Base-by-base conservation (phyloP, 2,113 vertebrate species). In the Gobius niger region DNA sequence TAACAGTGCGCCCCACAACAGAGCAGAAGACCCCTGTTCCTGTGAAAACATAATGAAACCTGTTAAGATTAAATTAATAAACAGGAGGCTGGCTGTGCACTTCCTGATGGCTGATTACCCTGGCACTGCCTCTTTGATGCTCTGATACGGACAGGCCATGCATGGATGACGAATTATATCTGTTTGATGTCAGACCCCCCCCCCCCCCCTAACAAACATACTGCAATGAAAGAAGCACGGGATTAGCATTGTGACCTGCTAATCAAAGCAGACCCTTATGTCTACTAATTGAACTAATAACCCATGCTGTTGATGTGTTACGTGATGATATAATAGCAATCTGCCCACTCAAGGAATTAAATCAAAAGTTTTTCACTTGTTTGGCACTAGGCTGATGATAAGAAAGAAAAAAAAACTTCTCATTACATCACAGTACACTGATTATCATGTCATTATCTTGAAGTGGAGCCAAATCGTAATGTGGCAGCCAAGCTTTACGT, bases 31-130 rank as follows among this genome's bases (percentile, higher is more conserved):
- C 13, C 41, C 16, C 9, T 15, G 19, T 52, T 74, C 40, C 46
- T 24, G 47, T 40, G 44, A 67, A 57, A 24, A 52, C 46, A 54
- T 77, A 56, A 19, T 46, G 44, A 44, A 76, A 75, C 40, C 34
- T 50, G 46, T 9, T 59, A 47, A 0, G 63, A 63, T n/a, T 50
- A 56, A 62, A 69, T 54, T 53, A 65, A 67, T 56, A 50, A 62
- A 63, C 15, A 72, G 14, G 68, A 24, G 11, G 24, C 56, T 14
- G 24, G 7, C 42, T 16, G 8, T 63, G 47, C 44, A 61, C 79
- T 72, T 76, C 68, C 62, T 67, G 67, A 59, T 12, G n/a, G 51
- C 62, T 68, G 67, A 88, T 87, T 81, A 65, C 76, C 72, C 72
- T 67, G 74, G 61, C 67, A 57, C 46, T 9, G 62, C 50, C 76